Conservation (phyloP, 2,797 vertebrate species). For the Merluccius polli region DNA sequence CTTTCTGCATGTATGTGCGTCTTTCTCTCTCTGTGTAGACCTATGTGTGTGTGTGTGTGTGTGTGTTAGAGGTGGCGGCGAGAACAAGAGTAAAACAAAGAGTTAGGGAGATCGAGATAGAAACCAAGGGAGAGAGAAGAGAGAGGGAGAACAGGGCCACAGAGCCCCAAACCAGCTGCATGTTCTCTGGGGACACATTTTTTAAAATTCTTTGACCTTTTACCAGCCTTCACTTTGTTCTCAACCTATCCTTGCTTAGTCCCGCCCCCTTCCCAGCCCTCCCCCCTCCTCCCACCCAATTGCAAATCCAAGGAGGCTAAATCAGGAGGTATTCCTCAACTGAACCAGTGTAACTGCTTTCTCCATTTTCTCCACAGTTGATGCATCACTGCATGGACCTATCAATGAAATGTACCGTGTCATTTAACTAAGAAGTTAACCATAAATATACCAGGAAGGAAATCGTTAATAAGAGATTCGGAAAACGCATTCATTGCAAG, state of each 20-base stretch:
- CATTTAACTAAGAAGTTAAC: neutral
- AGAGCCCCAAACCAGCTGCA: slow-evolving; percentile 9
- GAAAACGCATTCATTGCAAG: neutral
- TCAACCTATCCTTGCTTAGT: neutral
- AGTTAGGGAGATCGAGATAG: neutral
- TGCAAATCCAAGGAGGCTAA: neutral
- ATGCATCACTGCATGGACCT: neutral
- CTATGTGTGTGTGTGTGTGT: neutral
- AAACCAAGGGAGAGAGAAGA: neutral
- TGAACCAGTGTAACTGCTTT: neutral
- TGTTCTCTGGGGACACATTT: neutral
- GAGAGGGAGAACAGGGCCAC: neutral
- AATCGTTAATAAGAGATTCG: neutral
- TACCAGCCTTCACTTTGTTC: slow-evolving; percentile 17
- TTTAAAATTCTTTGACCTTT: slow-evolving; percentile 16
- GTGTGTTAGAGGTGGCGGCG: neutral
- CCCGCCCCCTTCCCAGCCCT: slow-evolving; percentile 9
- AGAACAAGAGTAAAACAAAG: neutral
- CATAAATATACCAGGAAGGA: neutral
- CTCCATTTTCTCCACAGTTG: neutral
- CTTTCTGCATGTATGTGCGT: no score
- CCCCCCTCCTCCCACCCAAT: slow-evolving; percentile 13
- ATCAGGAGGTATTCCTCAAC: neutral
- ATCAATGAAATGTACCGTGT: neutral
- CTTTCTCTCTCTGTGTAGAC: no score